These are phyloP conservation scores for Dicaeum eximium DNA, from an alignment of 2,113 vertebrate species.

Conservation along the genomic window DNA sequence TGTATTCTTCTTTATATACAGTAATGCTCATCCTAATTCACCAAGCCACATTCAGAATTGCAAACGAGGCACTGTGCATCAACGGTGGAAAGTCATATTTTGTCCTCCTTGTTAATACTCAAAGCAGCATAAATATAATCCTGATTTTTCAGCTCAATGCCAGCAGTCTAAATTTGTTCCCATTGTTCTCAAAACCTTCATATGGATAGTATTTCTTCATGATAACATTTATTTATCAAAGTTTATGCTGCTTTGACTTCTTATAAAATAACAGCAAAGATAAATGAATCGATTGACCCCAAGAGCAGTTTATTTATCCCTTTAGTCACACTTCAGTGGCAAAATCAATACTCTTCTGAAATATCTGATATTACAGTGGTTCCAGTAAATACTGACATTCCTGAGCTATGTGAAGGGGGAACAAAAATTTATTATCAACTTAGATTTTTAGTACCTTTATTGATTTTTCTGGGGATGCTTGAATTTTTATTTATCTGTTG, in stretches of 20 bases:
- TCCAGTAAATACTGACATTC: constrained; percentile 81
- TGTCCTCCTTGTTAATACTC: not conserved
- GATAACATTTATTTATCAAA: constrained; percentile 79
- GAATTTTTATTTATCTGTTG: constrained; percentile 81
- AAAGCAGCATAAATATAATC: constrained; percentile 25
- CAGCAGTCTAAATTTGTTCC: not conserved
- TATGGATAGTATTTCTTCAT: constrained; percentile 69
- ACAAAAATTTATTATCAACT: constrained; percentile 81
- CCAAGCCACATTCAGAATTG: not conserved
- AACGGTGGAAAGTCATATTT: not conserved
- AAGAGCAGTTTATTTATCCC: constrained; percentile 83
- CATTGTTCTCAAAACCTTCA: constrained; percentile 38
- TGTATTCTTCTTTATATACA: not conserved
- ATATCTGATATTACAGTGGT: constrained; percentile 76
- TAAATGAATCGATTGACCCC: constrained; percentile 82
- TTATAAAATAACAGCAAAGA: constrained; percentile 80
- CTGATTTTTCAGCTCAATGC: not conserved
- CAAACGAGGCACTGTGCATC: not conserved
- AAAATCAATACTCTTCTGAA: constrained; percentile 83
- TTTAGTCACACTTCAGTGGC: constrained; percentile 84
- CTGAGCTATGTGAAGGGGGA: constrained; percentile 74
- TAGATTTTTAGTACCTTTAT: constrained; percentile 79
- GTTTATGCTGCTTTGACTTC: constrained; percentile 78
- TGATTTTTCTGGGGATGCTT: constrained; percentile 75
- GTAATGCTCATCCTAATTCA: not conserved